Conservation (phyloP, 2,888 invertebrate species). For the Drosophila helvetica region DNA sequence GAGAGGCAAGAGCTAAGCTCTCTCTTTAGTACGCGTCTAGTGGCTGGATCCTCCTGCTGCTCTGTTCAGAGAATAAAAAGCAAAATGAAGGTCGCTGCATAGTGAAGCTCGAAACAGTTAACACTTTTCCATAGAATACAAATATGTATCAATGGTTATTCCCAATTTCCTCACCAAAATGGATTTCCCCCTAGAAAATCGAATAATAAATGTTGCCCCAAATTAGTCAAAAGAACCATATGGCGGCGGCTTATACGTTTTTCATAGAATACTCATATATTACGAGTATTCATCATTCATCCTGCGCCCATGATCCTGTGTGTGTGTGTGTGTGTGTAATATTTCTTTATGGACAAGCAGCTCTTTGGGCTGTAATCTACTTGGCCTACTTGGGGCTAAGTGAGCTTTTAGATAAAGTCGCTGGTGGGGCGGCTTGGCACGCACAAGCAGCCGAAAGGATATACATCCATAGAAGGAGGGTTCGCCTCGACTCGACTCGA, state of each 20-base stretch:
- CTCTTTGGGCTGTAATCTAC: constrained; percentile 67
- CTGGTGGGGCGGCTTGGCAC: constrained; percentile 63
- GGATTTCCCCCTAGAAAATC: neutral
- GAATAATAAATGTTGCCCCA: constrained; percentile 24
- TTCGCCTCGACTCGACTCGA: neutral
- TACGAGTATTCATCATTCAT: constrained; percentile 37
- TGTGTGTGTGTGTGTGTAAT: neutral
- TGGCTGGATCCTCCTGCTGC: no score
- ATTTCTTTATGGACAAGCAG: constrained; percentile 34
- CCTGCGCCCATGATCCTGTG: neutral
- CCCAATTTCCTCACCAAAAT: constrained; percentile 1
- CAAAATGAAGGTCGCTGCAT: no score
- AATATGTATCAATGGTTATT: neutral
- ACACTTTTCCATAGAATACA: neutral
- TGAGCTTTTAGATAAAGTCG: constrained; percentile 80
- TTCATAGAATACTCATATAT: constrained; percentile 15
- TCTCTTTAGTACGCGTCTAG: no score
- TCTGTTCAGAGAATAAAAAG: no score
- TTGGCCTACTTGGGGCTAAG: constrained; percentile 78
- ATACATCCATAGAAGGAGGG: neutral
- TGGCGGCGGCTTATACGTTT: neutral
- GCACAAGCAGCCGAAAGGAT: constrained; percentile 50
- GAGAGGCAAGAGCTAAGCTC: no score
- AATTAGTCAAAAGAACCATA: constrained; percentile 27
- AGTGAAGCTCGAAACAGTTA: no score